These are phyloP conservation scores for Stratiolaelaps scimitus DNA, from an alignment of 1,140 invertebrate species.

Conservation along the genomic window DNA sequence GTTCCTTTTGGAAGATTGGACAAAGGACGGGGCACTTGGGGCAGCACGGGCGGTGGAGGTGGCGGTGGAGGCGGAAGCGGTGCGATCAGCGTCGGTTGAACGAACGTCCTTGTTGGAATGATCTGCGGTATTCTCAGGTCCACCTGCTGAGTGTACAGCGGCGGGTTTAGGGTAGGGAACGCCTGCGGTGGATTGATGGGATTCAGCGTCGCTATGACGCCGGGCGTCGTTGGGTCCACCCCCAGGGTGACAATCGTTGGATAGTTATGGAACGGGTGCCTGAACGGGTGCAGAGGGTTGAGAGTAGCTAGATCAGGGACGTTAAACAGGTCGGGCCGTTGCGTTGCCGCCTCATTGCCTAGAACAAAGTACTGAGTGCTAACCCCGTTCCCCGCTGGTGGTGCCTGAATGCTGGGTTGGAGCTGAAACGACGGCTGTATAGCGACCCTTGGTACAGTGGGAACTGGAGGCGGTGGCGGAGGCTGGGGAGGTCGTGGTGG, in stretches of 20 bases:
- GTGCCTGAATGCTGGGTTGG: constrained; percentile 7
- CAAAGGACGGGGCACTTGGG: not conserved
- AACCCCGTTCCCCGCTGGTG: not conserved
- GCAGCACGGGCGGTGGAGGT: not conserved
- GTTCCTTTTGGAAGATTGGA: constrained; percentile 1
- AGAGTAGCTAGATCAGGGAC: not conserved
- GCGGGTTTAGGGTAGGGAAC: constrained; percentile 12
- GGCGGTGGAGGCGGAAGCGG: not conserved
- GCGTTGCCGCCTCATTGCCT: not conserved
- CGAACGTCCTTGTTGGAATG: not conserved
- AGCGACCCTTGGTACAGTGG: too few relatives aligned
- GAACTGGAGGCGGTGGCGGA: not conserved
- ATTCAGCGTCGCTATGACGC: not conserved
- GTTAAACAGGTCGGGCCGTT: not conserved
- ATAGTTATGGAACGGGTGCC: not conserved
- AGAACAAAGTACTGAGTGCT: constrained; percentile 19
- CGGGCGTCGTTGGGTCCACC: not conserved
- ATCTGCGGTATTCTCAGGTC: not conserved
- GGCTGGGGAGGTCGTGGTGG: not conserved
- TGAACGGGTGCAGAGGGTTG: not conserved
- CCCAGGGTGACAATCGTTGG: not conserved
- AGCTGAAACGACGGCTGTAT: not conserved
- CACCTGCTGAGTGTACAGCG: not conserved
- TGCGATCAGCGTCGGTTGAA: not conserved
- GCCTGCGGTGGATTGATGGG: not conserved